Evolutionary conservation across 1,140 invertebrate genomes (phyloP).

Genomic region (Listronotus bonariensis): DNA sequence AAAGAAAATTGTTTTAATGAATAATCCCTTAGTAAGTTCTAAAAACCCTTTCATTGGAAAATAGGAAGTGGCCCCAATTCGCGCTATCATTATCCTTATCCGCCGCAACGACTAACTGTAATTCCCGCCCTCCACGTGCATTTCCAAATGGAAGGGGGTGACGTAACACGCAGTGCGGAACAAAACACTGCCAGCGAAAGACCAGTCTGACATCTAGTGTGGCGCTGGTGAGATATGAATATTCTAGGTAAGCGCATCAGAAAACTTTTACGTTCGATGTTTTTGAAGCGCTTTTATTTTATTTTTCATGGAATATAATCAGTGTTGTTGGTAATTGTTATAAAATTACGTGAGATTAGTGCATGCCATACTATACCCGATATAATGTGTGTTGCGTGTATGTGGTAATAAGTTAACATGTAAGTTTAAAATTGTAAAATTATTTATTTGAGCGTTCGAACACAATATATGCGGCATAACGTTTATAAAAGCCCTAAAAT

Average conservation of each 20-base stretch:
- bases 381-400: too few relatives aligned
- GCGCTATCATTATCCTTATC: slow-evolving; percentile 14
- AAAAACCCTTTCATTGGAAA: slow-evolving; percentile 14
- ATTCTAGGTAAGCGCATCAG: slow-evolving; percentile 54
- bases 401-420: too few relatives aligned
- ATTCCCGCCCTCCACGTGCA: slow-evolving; percentile 36
- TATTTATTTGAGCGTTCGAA: too few relatives aligned
- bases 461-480: too few relatives aligned
- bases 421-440: too few relatives aligned
- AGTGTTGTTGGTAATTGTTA: not conserved
- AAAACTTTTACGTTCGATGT: slow-evolving; percentile 1
- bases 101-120: slow-evolving; percentile 3
- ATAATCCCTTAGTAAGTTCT: not conserved
- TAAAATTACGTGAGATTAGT: not conserved
- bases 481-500: too few relatives aligned
- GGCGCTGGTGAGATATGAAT: slow-evolving; percentile 53
- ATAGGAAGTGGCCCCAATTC: slow-evolving; percentile 16
- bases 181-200: slow-evolving; percentile 47
- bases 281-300: too few relatives aligned
- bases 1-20: too few relatives aligned
- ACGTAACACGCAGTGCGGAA: slow-evolving; percentile 53
- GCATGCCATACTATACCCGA: too few relatives aligned
- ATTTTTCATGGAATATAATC: too few relatives aligned
- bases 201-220: slow-evolving; percentile 55
- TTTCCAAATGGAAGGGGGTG: slow-evolving; percentile 37